Evolutionary conservation across 2,888 invertebrate genomes (phyloP).

Genomic region (Maniola hyperantus): DNA sequence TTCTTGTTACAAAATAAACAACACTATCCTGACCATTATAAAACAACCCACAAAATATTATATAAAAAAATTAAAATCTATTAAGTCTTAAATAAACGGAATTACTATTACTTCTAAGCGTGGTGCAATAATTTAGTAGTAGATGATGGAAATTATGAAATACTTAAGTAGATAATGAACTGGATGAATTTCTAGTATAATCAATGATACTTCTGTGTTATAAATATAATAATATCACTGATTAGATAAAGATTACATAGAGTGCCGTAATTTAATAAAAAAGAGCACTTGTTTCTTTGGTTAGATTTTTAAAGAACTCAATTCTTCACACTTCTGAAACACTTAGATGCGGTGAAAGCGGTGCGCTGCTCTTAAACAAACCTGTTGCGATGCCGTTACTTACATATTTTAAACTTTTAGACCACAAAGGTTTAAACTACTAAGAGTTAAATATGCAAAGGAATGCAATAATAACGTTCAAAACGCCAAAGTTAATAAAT

Average conservation of each 20-base stretch:
- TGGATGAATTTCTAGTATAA: neutral
- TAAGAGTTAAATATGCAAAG: conserved; percentile 3
- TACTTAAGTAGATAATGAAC: neutral
- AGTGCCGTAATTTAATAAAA: no score
- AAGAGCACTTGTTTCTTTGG: no score
- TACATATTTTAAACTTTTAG: neutral
- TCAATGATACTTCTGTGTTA: neutral
- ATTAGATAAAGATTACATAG: neutral
- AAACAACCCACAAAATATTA: no score
- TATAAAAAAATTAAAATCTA: conserved; percentile 1
- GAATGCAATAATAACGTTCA: neutral
- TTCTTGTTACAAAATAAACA: neutral
- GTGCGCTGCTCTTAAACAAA: neutral
- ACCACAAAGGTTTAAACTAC: neutral
- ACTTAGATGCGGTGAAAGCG: neutral
- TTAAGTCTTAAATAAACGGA: conserved; percentile 1
- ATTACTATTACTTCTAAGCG: neutral
- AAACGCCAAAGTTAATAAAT: conserved; percentile 1
- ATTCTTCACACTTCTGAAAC: no score
- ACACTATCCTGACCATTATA: neutral
- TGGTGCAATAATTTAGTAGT: neutral
- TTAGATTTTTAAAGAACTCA: no score
- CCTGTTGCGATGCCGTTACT: neutral
- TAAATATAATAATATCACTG: neutral
- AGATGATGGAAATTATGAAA: neutral